These are phyloP conservation scores for Aramus guarauna DNA, from an alignment of 2,113 vertebrate genomes.

Conservation along the genomic window DNA sequence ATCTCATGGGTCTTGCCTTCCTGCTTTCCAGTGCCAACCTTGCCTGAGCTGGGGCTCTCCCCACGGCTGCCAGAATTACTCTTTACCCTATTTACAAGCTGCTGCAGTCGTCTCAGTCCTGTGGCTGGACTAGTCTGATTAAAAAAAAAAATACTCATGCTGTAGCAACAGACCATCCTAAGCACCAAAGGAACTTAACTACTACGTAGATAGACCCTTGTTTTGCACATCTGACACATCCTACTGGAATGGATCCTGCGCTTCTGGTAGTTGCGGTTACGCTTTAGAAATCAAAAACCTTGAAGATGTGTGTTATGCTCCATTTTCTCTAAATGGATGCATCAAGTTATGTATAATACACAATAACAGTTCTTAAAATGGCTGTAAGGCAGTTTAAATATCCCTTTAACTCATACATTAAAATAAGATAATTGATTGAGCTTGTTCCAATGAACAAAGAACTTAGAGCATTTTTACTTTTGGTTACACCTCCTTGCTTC, in stretches of 20 bases:
- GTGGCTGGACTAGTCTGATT: not conserved
- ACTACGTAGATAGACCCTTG: not conserved
- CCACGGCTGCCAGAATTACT: not conserved
- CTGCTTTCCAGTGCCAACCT: not conserved
- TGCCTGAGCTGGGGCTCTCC: not conserved
- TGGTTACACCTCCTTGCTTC: not conserved
- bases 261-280: not conserved
- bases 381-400: not conserved
- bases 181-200: not conserved
- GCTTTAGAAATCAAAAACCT: not conserved
- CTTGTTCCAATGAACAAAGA: not conserved
- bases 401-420: not conserved
- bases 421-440: not conserved
- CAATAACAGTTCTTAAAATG: not conserved
- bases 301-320: not conserved
- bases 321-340: not conserved
- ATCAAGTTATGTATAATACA: not conserved
- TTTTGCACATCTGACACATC: not conserved
- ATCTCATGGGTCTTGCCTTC: not conserved
- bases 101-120: accelerated
- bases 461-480: not conserved
- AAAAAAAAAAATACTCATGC: not conserved
- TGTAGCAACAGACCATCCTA: not conserved
- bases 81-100: not conserved
- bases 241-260: not conserved